phyloP scores from a whole-genome alignment of 37 sponge, comb jelly and placozoan species.

The Corticium candelabrum region DNA sequence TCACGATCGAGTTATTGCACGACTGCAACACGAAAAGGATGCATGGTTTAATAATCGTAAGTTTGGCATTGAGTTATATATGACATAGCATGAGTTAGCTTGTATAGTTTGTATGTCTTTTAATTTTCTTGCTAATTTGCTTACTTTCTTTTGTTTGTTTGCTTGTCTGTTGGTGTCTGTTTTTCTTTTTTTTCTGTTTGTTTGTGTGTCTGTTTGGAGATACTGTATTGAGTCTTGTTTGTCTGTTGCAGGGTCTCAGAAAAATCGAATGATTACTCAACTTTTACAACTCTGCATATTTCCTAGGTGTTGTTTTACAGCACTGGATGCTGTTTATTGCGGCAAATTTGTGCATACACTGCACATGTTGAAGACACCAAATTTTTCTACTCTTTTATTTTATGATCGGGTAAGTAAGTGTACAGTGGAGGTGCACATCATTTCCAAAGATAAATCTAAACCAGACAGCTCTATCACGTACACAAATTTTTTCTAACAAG shows the following conservation, averaged over 20 bases:
- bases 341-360: conserved; percentile 78
- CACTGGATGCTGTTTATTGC: conserved; percentile 85
- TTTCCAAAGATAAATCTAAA: neutral
- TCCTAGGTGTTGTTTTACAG: conserved; percentile 87
- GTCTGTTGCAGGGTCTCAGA: conserved; percentile 26
- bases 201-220: too few species aligned
- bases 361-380: conserved; percentile 65
- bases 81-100: too few species aligned
- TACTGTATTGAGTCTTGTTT: too few species aligned
- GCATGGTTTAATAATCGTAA: conserved; percentile 70
- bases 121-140: too few species aligned
- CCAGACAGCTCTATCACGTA: too few species aligned
- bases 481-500: too few species aligned
- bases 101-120: too few species aligned
- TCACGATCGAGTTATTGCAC: conserved; percentile 60
- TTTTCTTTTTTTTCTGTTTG: too few species aligned
- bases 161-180: too few species aligned
- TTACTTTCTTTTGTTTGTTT: too few species aligned
- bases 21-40: conserved; percentile 73
- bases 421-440: neutral
- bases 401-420: conserved; percentile 64
- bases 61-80: too few species aligned
- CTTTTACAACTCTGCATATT: conserved; percentile 94
- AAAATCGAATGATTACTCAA: conserved; percentile 76
- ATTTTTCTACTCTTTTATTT: conserved; percentile 97